Evolutionary conservation across 2,888 invertebrate species (phyloP), one percentile per base, ranked within the genome.

Genomic region (Drosophila crucigera): DNA sequence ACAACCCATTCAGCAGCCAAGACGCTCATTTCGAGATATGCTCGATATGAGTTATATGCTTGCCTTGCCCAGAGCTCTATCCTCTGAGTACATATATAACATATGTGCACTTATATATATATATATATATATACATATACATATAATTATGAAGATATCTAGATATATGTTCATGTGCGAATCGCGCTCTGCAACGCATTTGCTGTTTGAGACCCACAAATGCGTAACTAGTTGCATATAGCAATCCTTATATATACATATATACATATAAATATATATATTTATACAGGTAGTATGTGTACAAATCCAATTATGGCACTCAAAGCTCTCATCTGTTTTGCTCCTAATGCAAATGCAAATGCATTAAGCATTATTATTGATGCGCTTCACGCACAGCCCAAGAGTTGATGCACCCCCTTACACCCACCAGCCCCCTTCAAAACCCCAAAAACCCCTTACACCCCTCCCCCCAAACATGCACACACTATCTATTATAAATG

Each of bases 321-420:
- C 69, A 47, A 68, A 69, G 76, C 67, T 56, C 52, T 80, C 80
- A 65, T 65, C 68, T 67, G 67, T 54, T 50, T 50, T 56, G 56
- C 50, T 25, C 16, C 39, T 30, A 33, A 16, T 47, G 47, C 7
- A 52, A 66, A 64, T 62, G 56, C 39, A 39, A 28, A 41, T 58
- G 65, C 64, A 75, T 65, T 80, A 16, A 19, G 22, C n/a, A 55
- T 59, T 69, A 55, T 58, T 56, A 49, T 55, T 39, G 66, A 43
- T 37, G 39, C 14, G 19, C 43, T 47, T 41, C 25, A 16, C 50
- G 58, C 33, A 53, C 47, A 47, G 22, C 16, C 47, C 22, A 25
- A 47, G 16, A 47, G 47, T 22, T 7, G 47, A 47, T 47, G 22
- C 16, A 47, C 25, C 25, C 9, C 25, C 39, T 47, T 22, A 11